phyloP scores from a whole-genome alignment of 2,888 invertebrate genomes.

The Sminthurinus aureus region DNA sequence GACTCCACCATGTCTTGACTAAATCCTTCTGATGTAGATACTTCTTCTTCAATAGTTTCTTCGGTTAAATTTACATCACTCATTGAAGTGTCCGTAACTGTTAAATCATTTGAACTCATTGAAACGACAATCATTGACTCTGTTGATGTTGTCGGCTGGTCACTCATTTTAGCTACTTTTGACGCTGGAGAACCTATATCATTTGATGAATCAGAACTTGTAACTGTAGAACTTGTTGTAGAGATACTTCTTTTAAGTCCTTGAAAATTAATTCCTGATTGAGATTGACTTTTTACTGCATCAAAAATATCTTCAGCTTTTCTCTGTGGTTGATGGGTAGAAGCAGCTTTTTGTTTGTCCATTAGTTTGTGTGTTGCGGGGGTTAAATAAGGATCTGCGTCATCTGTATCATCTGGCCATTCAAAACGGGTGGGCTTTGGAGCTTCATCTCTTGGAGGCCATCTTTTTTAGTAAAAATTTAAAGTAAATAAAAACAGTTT shows the following conservation, averaged over 20 bases:
- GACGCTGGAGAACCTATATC: slow-evolving; percentile 26
- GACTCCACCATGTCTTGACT: slow-evolving; percentile 16
- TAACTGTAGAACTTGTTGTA: background rate
- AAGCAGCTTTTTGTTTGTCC: slow-evolving; percentile 46
- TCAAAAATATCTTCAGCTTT: slow-evolving; percentile 58
- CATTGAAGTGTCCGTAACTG: slow-evolving; percentile 13
- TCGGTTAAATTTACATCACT: slow-evolving; percentile 51
- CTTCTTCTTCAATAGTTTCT: slow-evolving; percentile 51
- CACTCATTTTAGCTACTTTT: slow-evolving; percentile 38
- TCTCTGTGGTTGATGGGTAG: slow-evolving; percentile 18
- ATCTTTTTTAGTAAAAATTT: background rate
- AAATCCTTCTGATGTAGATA: slow-evolving; percentile 42
- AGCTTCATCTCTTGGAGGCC: slow-evolving; percentile 63
- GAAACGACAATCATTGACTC: slow-evolving; percentile 10
- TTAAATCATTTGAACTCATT: slow-evolving; percentile 28
- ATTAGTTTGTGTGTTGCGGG: slow-evolving; percentile 49
- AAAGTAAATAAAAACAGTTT: background rate
- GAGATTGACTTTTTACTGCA: slow-evolving; percentile 39
- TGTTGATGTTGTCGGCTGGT: background rate
- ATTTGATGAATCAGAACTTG: background rate
- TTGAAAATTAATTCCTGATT: background rate
- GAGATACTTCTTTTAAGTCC: slow-evolving; percentile 29
- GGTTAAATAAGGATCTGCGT: slow-evolving; percentile 70
- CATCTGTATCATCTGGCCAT: slow-evolving; percentile 74
- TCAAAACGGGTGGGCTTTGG: slow-evolving; percentile 73